Base-by-base conservation (phyloP, 2,888 invertebrate genomes). In the Drosophila ezoana region DNA sequence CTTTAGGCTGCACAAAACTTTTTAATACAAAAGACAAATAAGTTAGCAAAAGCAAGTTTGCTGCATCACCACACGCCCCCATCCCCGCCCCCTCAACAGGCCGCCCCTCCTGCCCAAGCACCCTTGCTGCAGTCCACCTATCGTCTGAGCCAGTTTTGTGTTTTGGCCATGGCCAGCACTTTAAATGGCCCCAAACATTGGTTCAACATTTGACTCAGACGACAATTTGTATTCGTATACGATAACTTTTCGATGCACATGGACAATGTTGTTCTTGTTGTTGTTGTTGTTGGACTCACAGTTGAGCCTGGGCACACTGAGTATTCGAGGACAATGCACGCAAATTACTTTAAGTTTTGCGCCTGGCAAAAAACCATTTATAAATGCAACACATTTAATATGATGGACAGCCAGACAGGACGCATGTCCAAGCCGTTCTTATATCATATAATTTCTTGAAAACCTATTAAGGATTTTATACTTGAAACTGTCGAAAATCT, bases 1-100 rank as follows among this genome's bases (percentile, higher is more conserved):
- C 85, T 89, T 87, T 79, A 72, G 84, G 56, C 81, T 62, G 38
- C 67, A 38, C 69, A 83, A 77, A 89, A 89, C 74, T 85, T 89
- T 88, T 77, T 75, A 84, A 87, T 72, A 72, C 68, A 60, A 72
- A 73, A 69, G 74, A 80, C 78, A 76, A 80, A 74, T 75, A 81
- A 69, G 57, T 72, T 76, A 64, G 49, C 51, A 67, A 40, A 40
- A 71, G 63, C 57, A 77, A 72, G 68, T 73, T 77, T 73, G 47
- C 68, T 57, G 64, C 63, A 43, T 58, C 53, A 54, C 73, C 72
- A 67, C 18, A 16, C 51, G 33, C 1, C 6, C 18, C n/a, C n/a
- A n/a, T n/a, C n/a, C n/a, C n/a, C n/a, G n/a, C n/a, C 8, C 9
- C 18, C 28, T 28, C 23, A 8, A 28, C 23, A 28, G 23, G 0